Conservation (phyloP, 1,140 invertebrate genomes). For the Watersipora subatra region DNA sequence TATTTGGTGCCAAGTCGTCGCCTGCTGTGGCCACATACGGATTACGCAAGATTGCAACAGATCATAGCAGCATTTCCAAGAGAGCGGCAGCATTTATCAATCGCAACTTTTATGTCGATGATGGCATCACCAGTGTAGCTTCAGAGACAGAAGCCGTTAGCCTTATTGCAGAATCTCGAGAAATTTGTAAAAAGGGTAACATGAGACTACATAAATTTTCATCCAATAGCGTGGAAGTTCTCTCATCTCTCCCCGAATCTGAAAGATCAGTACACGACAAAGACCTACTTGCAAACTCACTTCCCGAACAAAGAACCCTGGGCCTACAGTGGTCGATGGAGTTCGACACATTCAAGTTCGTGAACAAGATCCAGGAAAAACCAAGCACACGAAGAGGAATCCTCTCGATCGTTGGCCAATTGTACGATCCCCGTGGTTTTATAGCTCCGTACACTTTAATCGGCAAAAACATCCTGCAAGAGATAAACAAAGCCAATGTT, state of each 20-base stretch:
- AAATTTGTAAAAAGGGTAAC: not conserved
- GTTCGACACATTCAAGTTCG: conserved; percentile 15
- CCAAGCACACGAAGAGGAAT: conserved; percentile 14
- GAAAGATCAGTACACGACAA: too few relatives aligned
- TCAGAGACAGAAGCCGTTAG: conserved; percentile 1
- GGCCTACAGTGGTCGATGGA: conserved; percentile 19
- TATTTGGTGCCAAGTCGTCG: conserved; percentile 8
- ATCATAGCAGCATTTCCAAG: not conserved
- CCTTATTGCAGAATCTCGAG: not conserved
- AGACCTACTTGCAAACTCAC: too few relatives aligned
- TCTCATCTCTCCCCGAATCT: not conserved
- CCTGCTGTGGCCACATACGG: conserved; percentile 9
- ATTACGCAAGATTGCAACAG: conserved; percentile 1
- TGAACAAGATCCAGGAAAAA: conserved; percentile 10
- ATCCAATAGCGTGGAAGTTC: conserved; percentile 1
- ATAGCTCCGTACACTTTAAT: too few relatives aligned
- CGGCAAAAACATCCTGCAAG: conserved; percentile 16
- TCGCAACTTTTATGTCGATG: conserved; percentile 14
- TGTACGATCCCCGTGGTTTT: too few relatives aligned
- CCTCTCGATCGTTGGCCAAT: conserved; percentile 13
- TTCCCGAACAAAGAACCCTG: conserved; percentile 16
- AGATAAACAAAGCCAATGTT: conserved; percentile 11
- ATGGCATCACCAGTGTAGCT: conserved; percentile 7
- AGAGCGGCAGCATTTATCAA: conserved; percentile 5
- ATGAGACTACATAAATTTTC: conserved; percentile 8